Conservation (phyloP, 1,140 invertebrate species). For the Harpegnathos saltator region DNA sequence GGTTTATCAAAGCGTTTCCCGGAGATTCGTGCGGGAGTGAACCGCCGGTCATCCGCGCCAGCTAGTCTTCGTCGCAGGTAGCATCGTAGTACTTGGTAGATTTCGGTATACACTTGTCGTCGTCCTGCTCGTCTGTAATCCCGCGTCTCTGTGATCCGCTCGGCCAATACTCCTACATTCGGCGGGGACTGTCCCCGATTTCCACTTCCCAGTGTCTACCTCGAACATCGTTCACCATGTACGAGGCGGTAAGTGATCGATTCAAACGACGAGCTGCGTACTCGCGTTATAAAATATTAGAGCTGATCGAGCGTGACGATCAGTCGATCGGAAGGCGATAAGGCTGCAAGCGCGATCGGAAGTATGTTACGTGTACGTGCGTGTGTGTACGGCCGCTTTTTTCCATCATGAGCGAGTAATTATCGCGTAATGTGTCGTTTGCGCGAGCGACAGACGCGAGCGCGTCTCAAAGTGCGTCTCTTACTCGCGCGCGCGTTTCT, state of each 20-base stretch:
- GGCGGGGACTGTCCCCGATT: slow-evolving; percentile 6
- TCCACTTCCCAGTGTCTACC: neutral
- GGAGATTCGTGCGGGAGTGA: slow-evolving; percentile 28
- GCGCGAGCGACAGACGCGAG: too few relatives aligned
- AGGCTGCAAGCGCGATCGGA: too few relatives aligned
- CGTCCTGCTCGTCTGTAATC: neutral
- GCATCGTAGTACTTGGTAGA: slow-evolving; percentile 6
- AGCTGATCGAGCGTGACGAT: neutral
- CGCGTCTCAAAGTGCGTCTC: too few relatives aligned
- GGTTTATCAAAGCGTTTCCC: slow-evolving; percentile 37
- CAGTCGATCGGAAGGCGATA: neutral
- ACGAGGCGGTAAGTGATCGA: slow-evolving; percentile 35
- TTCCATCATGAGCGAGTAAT: too few relatives aligned
- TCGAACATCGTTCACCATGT: slow-evolving; percentile 11
- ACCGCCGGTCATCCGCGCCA: neutral
- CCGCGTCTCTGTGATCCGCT: neutral
- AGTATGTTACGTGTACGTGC: too few relatives aligned
- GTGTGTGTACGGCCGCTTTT: too few relatives aligned
- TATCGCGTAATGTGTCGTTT: too few relatives aligned
- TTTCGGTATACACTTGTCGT: neutral
- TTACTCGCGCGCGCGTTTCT: too few relatives aligned
- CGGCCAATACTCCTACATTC: neutral
- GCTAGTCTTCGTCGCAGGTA: slow-evolving; percentile 26
- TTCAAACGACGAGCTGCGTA: neutral
- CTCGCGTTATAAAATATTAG: neutral